These are phyloP conservation scores for Coelopa pilipes DNA, from an alignment of 2,888 invertebrate genomes.

Conservation along the genomic window DNA sequence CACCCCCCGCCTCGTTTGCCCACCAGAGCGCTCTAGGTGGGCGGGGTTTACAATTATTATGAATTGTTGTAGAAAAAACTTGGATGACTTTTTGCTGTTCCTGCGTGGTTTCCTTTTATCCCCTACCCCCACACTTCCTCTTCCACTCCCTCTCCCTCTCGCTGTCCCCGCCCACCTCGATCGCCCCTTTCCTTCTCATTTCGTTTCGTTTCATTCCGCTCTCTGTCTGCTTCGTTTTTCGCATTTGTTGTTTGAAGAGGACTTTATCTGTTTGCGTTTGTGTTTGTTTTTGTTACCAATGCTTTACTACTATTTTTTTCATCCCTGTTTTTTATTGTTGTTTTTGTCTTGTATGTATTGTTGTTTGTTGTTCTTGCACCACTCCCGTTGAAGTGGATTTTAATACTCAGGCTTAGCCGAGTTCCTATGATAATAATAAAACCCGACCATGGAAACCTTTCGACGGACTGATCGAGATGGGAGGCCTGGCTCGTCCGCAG, in stretches of 20 bases:
- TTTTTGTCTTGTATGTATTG: no score
- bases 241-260: constrained; percentile 36
- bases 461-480: no score
- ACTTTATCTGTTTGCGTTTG: constrained; percentile 37
- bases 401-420: neutral
- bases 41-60: constrained; percentile 31
- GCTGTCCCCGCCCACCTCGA: neutral
- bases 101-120: neutral
- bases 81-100: constrained; percentile 12
- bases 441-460: no score
- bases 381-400: neutral
- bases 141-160: constrained; percentile 4
- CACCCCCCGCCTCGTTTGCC: neutral
- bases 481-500: no score
- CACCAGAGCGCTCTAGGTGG: neutral
- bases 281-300: neutral
- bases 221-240: constrained; percentile 4
- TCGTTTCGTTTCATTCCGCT: neutral
- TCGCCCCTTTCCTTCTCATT: neutral
- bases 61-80: constrained; percentile 17
- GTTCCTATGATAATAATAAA: neutral
- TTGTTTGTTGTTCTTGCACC: no score
- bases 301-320: neutral
- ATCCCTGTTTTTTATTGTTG: no score
- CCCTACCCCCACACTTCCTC: neutral